Evolutionary conservation across 2,797 vertebrate genomes (phyloP).

Genomic region (Limnodromus scolopaceus): DNA sequence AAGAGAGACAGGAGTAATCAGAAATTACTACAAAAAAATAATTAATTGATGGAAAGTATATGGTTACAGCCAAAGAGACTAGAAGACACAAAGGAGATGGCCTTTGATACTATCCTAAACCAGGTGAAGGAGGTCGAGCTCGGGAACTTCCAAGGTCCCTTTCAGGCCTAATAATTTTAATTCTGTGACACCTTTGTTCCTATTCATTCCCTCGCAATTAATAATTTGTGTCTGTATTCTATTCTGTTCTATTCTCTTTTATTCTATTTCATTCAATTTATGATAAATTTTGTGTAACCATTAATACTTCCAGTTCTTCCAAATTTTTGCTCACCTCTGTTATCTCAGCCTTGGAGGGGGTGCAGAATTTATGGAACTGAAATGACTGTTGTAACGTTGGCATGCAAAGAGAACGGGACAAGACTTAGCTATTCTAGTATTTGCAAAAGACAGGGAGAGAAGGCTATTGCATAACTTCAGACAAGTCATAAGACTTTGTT

Average conservation of each 20-base stretch:
- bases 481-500: not conserved
- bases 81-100: constrained; percentile 4
- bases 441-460: not conserved
- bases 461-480: not conserved
- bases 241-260: not conserved
- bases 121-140: not conserved
- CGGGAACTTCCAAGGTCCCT: not conserved
- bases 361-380: not conserved
- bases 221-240: not conserved
- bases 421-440: not conserved
- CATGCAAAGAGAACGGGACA: not conserved
- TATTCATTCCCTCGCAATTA: not conserved
- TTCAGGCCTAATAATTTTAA: not conserved
- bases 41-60: constrained; percentile 57
- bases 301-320: not conserved
- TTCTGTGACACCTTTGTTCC: not conserved
- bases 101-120: constrained; percentile 36
- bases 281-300: not conserved
- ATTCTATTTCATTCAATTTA: not conserved
- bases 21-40: constrained; percentile 65
- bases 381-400: not conserved
- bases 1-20: constrained; percentile 68
- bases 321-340: not conserved
- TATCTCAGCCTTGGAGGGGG: not conserved
- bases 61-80: constrained; percentile 58